Evolutionary conservation across 2,113 vertebrate species (phyloP), one percentile per base, ranked within the genome.

Genomic region (Caranx ignobilis): DNA sequence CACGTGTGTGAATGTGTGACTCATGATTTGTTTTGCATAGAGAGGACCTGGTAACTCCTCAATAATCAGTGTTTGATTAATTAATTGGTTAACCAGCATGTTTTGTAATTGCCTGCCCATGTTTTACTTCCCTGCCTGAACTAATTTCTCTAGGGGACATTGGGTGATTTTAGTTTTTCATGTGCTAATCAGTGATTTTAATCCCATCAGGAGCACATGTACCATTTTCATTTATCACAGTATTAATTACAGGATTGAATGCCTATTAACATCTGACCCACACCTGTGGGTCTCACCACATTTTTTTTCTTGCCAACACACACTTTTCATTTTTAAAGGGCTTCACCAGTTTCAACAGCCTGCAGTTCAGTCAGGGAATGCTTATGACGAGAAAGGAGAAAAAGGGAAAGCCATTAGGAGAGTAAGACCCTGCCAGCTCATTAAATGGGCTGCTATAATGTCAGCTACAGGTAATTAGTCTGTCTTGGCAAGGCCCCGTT

Each of bases 401-500:
- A 47, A 63, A 50, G 59, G 26, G 26, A 55, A 71, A 62, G 66
- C 60, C 59, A 62, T 79, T 79, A 73, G 39, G 47, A 74, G 69
- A 48, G 68, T 21, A 37, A 63, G 34, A 80, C 41, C 61, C 66
- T 35, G 71, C 66, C 65, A 71, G 60, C 69, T 83, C 54, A 57
- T 75, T 75, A 75, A 78, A 83, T 61, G 13, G 18, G 16, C 52
- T 69, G 52, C 57, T 80, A 26, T 56, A 78, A 43, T 77, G 68
- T 81, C 69, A 77, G 73, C 59, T 45, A 37, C 35, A 77, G 54
- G 64, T 62, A 48, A 70, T 80, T 74, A 71, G 31, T 35, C 60
- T 67, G 50, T 72, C 60, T 77, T 66, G 60, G 18, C 67, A 56
- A 16, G 26, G 63, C 57, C 32, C 18, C 37, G n/a, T 64, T 68